phyloP scores from a whole-genome alignment of 2,797 vertebrate genomes.

The Parauchenoglanis ngamensis region DNA sequence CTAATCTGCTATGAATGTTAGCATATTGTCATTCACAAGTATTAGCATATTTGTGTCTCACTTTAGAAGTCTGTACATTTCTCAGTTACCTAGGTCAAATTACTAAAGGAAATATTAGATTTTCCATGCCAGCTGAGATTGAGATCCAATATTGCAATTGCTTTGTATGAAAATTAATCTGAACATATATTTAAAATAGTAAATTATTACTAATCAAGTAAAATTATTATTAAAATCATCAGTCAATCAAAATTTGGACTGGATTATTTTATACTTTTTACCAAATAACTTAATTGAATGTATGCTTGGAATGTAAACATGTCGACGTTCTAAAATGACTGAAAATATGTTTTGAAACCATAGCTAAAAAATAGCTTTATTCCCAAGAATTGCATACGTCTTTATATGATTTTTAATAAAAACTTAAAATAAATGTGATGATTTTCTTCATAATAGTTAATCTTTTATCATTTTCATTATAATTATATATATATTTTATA shows the following conservation, averaged over 20 bases:
- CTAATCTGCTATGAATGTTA: background rate
- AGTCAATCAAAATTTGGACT: background rate
- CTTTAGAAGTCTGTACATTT: background rate
- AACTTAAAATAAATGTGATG: background rate
- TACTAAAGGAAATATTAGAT: background rate
- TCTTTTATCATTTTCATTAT: background rate
- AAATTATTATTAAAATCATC: background rate
- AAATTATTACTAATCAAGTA: background rate
- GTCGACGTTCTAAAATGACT: conserved; percentile 1
- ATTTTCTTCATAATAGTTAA: background rate
- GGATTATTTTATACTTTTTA: background rate
- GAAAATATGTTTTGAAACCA: conserved; percentile 5
- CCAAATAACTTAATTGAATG: background rate
- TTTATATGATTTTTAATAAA: conserved; percentile 6
- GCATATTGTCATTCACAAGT: background rate
- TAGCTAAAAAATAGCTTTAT: conserved; percentile 43
- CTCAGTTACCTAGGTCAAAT: background rate
- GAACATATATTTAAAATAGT: background rate
- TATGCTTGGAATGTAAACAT: background rate
- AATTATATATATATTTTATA: background rate
- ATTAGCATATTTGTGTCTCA: background rate
- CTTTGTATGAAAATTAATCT: background rate
- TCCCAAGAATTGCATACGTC: conserved; percentile 40
- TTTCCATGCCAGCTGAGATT: background rate
- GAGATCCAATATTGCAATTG: too few species aligned